These are phyloP conservation scores for Oligia fasciuncula DNA, from an alignment of 2,888 invertebrate genomes.

Conservation along the genomic window DNA sequence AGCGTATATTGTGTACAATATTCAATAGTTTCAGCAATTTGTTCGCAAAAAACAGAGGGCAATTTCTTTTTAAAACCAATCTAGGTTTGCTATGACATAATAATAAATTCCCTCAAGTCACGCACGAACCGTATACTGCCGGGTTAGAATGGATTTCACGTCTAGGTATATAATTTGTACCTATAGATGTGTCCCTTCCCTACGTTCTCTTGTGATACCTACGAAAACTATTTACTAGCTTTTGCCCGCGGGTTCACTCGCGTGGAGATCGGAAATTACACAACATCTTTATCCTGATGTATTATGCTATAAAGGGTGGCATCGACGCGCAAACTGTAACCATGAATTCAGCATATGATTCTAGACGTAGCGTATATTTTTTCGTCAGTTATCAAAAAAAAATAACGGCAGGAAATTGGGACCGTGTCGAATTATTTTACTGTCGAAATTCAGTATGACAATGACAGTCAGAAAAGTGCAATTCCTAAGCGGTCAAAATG, in stretches of 20 bases:
- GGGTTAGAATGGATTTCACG: not conserved
- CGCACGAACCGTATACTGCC: not conserved
- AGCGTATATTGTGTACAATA: not conserved
- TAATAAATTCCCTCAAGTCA: constrained; percentile 5
- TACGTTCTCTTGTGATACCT: not conserved
- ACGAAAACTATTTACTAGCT: no score
- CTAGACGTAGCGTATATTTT: no score
- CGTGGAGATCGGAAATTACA: not conserved
- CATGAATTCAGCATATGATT: no score
- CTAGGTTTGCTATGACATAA: not conserved
- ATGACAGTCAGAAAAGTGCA: no score
- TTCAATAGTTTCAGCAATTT: not conserved
- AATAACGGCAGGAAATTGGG: no score
- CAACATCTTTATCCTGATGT: not conserved
- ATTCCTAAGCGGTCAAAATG: no score
- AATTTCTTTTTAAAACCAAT: constrained; percentile 4
- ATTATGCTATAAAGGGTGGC: no score
- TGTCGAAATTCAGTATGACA: no score
- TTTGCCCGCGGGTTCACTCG: no score
- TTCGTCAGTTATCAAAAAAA: no score
- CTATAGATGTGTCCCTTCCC: not conserved
- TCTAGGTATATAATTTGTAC: not conserved
- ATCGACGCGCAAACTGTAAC: no score
- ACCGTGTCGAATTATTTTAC: no score
- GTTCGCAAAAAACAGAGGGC: not conserved